Base-by-base conservation (phyloP, 2,888 invertebrate genomes). In the Allophyes oxyacanthae region DNA sequence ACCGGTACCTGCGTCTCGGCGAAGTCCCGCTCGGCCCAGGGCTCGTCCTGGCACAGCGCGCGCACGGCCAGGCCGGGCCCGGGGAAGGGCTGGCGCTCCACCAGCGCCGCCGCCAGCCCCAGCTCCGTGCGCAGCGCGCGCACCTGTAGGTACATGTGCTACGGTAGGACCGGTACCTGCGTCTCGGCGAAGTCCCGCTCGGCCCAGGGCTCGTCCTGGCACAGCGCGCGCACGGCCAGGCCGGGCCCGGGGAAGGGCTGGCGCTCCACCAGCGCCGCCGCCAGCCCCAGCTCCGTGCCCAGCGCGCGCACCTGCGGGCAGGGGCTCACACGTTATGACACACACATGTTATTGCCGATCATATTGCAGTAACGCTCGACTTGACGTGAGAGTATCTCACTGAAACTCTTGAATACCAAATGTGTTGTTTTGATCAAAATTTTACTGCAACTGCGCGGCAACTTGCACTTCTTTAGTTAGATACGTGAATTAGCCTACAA, bases 161-260 rank as follows among this genome's bases (percentile, higher is more conserved):
- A n/a, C n/a, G n/a, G n/a, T n/a, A n/a, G n/a, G n/a, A n/a, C n/a
- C n/a, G n/a, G n/a, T n/a, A n/a, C n/a, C n/a, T n/a, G n/a, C n/a
- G n/a, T n/a, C 83, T 99, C 99, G 10, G 98, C 97, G 91, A 98
- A 99, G 92, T 99, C 98, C 85, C 97, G 95, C 85, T 99, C 99
- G 94, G 98, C 97, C 88, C 96, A 99, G 3, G 99, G 97, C 86
- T 99, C 98, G 64, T 98, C 98, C 59, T 99, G 98, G 92, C 99
- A 99, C 33, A 99, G 94, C 62, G 99, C 97, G 67, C 99, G 95
- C 53, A 99, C 99, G 37, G 99, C 99, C 64, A 99, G 95, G 10
- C 99, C 99, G 11, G 99, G 1, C 44, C 4, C 38, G 38, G 32
- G 10, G 9, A 8, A 32, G 2, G 6, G 99, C 91, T 99, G 99